Evolutionary conservation across 2,113 vertebrate species (phyloP), one percentile per base, ranked within the genome.

Genomic region (Parus major): DNA sequence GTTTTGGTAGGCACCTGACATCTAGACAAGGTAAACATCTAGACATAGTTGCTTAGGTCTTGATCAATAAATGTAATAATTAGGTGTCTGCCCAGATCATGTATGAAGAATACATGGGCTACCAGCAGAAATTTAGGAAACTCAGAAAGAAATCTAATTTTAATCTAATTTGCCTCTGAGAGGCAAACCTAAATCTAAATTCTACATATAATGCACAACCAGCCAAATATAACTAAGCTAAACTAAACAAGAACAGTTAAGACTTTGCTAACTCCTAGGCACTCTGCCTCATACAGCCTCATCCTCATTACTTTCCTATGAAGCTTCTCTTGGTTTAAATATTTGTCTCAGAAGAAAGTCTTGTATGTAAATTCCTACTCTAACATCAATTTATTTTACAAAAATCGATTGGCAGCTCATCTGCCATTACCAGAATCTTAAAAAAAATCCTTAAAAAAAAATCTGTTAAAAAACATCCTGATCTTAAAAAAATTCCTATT

Each of bases 101-200:
- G 0, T 41, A 7, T 53, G n/a, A 84, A 35, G 46, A 89, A 42
- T 59, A 50, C 0, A 0, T 8, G 1, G 42, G 9, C 41, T 78
- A 44, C 8, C 9, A 36, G 12, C 15, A 83, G 24, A 81, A 86
- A 83, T 46, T 18, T 5, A 66, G 47, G 66, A 63, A 65, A 63
- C 27, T 82, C 35, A 71, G 36, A 77, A 88, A 28, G 27, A 11
- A 85, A 70, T 49, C 36, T 31, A 57, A 82, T 41, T 44, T 53
- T 13, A 64, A n/a, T n/a, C n/a, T n/a, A n/a, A n/a, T n/a, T n/a
- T n/a, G n/a, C n/a, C n/a, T n/a, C 7, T 35, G 18, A 73, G 31
- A 75, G 68, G 29, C 8, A 7, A 83, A 81, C 31, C 19, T 12
- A 39, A 12, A 59, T 35, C 25, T 50, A 41, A 84, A 41, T 60